These are phyloP conservation scores for Pseudochromis fuscus DNA, from an alignment of 2,797 vertebrate genomes.

Conservation along the genomic window DNA sequence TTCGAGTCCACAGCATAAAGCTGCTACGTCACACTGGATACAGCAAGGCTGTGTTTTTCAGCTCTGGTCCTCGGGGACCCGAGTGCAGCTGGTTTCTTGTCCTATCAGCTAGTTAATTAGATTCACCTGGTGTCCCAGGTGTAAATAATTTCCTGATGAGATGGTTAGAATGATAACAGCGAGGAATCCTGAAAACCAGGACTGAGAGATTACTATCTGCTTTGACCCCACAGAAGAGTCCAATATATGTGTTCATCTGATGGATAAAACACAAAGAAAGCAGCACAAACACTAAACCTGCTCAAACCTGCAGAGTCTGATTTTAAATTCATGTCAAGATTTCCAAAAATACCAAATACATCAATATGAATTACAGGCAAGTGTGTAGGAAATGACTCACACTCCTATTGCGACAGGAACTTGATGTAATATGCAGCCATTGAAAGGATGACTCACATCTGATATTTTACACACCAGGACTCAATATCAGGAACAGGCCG, in stretches of 20 bases:
- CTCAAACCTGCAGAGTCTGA: background rate
- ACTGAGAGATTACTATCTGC: background rate
- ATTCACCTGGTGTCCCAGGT: constrained; percentile 41
- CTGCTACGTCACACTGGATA: constrained; percentile 1
- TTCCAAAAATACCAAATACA: background rate
- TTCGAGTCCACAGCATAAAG: constrained; percentile 3
- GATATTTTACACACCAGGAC: background rate
- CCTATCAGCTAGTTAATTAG: constrained; percentile 38
- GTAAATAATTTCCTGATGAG: constrained; percentile 48
- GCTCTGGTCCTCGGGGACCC: constrained; percentile 21
- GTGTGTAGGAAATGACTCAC: background rate
- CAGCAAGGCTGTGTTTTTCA: constrained; percentile 5
- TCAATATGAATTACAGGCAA: background rate
- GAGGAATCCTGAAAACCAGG: constrained; percentile 22
- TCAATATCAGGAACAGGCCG: background rate
- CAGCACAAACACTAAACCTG: background rate
- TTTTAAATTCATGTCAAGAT: constrained; percentile 7
- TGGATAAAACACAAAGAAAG: background rate
- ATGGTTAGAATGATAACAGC: constrained; percentile 19
- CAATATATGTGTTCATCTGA: background rate
- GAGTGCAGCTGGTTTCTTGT: constrained; percentile 46
- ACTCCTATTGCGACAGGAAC: background rate
- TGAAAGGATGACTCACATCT: constrained; percentile 2
- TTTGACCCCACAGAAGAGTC: background rate
- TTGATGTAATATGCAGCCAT: constrained; percentile 21